Conservation (phyloP, 2,113 vertebrate species). For the Phodopus roborovskii region DNA sequence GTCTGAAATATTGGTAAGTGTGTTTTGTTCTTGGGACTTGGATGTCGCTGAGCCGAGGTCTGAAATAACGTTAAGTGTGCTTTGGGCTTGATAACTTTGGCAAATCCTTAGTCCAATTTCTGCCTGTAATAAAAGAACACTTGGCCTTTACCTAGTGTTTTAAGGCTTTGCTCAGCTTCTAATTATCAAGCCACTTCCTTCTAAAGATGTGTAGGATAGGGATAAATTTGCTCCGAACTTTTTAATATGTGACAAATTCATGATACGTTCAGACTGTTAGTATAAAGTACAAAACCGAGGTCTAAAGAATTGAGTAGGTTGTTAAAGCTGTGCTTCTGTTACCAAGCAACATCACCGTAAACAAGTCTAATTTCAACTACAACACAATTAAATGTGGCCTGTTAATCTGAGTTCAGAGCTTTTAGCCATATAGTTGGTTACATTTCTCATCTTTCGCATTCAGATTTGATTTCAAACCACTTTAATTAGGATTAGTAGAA, state of each 20-base stretch:
- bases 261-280: neutral
- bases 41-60: neutral
- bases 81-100: neutral
- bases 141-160: slow-evolving; percentile 16
- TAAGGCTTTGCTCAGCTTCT: neutral
- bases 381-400: slow-evolving; percentile 32
- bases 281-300: neutral
- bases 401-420: slow-evolving; percentile 19
- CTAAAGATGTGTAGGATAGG: neutral
- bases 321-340: slow-evolving; percentile 64
- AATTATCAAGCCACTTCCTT: neutral
- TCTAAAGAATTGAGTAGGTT: slow-evolving; percentile 28
- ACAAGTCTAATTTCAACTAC: slow-evolving; percentile 57
- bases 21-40: neutral
- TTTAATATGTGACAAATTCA: neutral
- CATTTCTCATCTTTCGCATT: slow-evolving; percentile 24
- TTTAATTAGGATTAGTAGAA: slow-evolving; percentile 55
- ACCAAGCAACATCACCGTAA: slow-evolving; percentile 72
- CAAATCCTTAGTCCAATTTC: neutral
- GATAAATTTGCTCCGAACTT: slow-evolving; percentile 30
- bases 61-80: neutral
- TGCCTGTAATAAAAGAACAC: neutral
- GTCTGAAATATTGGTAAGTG: neutral
- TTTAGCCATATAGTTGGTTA: slow-evolving; percentile 51
- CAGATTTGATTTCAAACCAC: slow-evolving; percentile 42